A percentile compares a stretch with the other conserved stretches of the same genome.
These are phyloP conservation scores for Entelurus aequoreus DNA, from an alignment of 2,113 vertebrate genomes.

Conservation along the genomic window DNA sequence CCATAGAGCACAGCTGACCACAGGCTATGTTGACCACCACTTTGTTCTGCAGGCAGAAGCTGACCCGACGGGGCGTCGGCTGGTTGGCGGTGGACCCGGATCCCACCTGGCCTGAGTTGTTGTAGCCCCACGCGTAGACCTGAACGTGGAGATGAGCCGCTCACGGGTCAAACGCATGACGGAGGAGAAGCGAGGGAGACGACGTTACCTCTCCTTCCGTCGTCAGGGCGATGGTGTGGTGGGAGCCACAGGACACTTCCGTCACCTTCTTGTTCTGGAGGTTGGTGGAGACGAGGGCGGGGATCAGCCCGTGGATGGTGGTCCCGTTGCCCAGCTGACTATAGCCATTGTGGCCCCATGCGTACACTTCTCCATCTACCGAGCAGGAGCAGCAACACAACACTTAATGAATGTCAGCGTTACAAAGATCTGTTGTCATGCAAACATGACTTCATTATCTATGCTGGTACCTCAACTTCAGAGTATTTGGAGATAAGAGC, in stretches of 20 bases:
- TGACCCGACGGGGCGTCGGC: constrained; percentile 89
- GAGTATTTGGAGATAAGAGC: too few species aligned
- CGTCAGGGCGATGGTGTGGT: constrained; percentile 91
- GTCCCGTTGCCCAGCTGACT: constrained; percentile 94
- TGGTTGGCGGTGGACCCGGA: constrained; percentile 97
- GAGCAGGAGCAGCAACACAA: constrained; percentile 18
- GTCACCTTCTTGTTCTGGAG: constrained; percentile 87
- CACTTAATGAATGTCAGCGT: too few species aligned
- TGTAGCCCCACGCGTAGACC: constrained; percentile 97
- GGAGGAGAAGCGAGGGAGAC: background rate
- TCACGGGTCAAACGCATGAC: background rate
- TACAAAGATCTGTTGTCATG: too few species aligned
- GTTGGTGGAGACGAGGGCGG: constrained; percentile 91
- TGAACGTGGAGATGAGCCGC: constrained; percentile 47
- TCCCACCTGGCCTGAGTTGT: constrained; percentile 96
- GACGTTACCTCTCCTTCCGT: constrained; percentile 87
- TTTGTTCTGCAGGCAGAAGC: constrained; percentile 92
- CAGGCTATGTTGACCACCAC: constrained; percentile 88
- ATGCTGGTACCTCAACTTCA: too few species aligned
- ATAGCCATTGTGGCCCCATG: constrained; percentile 97
- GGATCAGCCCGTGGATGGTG: constrained; percentile 83
- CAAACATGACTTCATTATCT: too few species aligned
- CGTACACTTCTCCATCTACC: constrained; percentile 93
- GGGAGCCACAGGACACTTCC: constrained; percentile 94
- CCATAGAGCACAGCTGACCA: constrained; percentile 97